Evolutionary conservation across 2,888 invertebrate genomes (phyloP).

Genomic region (Pollenia griseotomentosa): DNA sequence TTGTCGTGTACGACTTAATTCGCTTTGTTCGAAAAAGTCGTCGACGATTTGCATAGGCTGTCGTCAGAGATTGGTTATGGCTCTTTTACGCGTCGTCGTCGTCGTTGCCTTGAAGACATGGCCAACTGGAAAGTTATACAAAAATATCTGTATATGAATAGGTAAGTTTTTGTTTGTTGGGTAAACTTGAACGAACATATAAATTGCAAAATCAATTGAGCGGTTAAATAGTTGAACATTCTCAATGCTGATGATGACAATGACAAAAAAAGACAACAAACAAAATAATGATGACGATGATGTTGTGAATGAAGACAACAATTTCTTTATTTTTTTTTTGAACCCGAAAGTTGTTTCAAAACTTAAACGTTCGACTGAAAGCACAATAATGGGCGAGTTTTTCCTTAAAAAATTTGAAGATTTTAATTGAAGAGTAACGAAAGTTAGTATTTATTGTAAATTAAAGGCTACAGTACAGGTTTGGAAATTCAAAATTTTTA

Average conservation of each 20-base stretch:
- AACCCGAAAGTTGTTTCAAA: slow-evolving; percentile 64
- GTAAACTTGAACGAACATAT: slow-evolving; percentile 75
- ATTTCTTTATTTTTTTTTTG: slow-evolving; percentile 36
- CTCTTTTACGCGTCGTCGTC: no score
- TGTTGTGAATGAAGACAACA: slow-evolving; percentile 62
- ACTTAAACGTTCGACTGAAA: slow-evolving; percentile 39
- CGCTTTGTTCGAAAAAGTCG: no score
- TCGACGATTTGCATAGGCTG: no score
- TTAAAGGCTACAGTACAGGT: no score
- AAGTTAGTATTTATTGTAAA: no score
- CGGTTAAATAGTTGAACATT: slow-evolving; percentile 80
- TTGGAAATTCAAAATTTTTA: no score
- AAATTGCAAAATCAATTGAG: slow-evolving; percentile 83
- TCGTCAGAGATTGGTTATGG: no score
- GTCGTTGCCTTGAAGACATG: no score
- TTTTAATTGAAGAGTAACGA: no score
- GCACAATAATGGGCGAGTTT: not conserved
- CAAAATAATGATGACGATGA: slow-evolving; percentile 54
- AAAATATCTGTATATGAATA: not conserved
- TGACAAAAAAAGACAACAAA: slow-evolving; percentile 27
- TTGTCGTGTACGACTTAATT: no score
- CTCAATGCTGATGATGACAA: slow-evolving; percentile 72
- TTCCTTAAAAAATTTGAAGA: no score
- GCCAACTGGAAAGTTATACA: no score
- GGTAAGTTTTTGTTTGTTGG: slow-evolving; percentile 51